A percentile compares a stretch with the other conserved stretches of the same genome.
These are phyloP conservation scores for Caenorhabditis remanei DNA, from an alignment of 1,140 invertebrate genomes.

Conservation along the genomic window DNA sequence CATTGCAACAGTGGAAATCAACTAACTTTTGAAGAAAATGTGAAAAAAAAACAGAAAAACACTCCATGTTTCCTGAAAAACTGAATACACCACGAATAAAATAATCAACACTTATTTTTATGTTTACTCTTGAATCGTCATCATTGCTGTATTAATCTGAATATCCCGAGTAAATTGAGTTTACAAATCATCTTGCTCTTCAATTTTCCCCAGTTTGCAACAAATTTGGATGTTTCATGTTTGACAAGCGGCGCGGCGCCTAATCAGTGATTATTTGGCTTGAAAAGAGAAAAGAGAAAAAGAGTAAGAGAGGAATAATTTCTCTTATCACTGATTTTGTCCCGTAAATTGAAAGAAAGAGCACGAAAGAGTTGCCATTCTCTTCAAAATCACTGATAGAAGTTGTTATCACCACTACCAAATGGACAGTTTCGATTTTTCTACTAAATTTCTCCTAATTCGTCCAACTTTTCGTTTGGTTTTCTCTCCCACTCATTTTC, in stretches of 20 bases:
- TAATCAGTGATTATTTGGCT: constrained; percentile 34
- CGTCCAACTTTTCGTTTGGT: background rate
- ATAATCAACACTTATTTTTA: too few species aligned
- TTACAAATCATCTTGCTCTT: background rate
- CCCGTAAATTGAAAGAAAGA: constrained; percentile 43
- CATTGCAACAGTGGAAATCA: too few species aligned
- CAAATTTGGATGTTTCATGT: constrained; percentile 42
- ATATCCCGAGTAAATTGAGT: too few species aligned
- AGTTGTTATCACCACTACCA: constrained; percentile 13
- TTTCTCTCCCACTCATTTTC: too few species aligned
- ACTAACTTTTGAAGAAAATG: too few species aligned
- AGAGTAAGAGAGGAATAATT: constrained; percentile 35
- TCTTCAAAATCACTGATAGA: constrained; percentile 31
- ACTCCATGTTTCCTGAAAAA: too few species aligned
- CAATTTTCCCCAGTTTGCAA: constrained; percentile 7
- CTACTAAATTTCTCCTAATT: constrained; percentile 38
- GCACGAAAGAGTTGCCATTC: constrained; percentile 42
- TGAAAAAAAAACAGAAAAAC: too few species aligned
- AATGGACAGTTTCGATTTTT: background rate
- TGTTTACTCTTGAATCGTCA: too few species aligned
- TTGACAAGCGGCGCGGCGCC: constrained; percentile 31
- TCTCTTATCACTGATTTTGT: background rate
- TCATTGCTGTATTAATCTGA: too few species aligned
- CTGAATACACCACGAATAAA: too few species aligned
- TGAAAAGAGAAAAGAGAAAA: background rate